A percentile compares a stretch with the other conserved stretches of the same genome.
These are phyloP conservation scores for Anthoscopus minutus DNA, from an alignment of 2,113 vertebrate species.

Conservation along the genomic window DNA sequence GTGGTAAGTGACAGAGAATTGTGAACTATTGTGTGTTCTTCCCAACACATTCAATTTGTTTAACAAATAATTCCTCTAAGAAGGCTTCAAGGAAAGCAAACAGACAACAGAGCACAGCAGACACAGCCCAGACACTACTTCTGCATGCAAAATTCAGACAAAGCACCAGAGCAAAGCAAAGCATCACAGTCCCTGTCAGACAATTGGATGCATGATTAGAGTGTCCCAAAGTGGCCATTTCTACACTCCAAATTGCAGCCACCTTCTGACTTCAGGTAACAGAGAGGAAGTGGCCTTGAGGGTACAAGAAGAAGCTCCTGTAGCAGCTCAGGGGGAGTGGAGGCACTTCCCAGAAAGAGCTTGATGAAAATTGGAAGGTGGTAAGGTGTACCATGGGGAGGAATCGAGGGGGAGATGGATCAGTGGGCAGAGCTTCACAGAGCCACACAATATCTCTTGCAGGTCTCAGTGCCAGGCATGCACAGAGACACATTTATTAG, in stretches of 20 bases:
- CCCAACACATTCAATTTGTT: not conserved
- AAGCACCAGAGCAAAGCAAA: not conserved
- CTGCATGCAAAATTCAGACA: not conserved
- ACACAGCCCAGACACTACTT: not conserved
- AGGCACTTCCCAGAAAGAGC: not conserved
- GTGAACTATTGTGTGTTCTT: not conserved
- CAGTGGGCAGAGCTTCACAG: not conserved
- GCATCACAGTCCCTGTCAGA: not conserved
- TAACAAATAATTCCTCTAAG: not conserved
- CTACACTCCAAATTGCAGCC: not conserved
- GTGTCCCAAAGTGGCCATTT: not conserved
- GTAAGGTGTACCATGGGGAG: accelerated
- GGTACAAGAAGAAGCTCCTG: not conserved
- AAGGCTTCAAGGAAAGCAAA: not conserved
- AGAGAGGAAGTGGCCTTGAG: not conserved
- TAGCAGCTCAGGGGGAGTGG: not conserved
- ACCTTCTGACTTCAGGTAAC: not conserved
- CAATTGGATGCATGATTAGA: accelerated
- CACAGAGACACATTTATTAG: not conserved
- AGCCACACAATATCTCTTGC: not conserved
- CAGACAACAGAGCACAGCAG: not conserved
- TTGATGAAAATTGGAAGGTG: not conserved
- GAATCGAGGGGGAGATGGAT: not conserved
- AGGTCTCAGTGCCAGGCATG: not conserved
- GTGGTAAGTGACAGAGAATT: not conserved